Evolutionary conservation across 2,888 invertebrate genomes (phyloP), one percentile per base, ranked within the genome.

Genomic region (Dasypogon diadema): DNA sequence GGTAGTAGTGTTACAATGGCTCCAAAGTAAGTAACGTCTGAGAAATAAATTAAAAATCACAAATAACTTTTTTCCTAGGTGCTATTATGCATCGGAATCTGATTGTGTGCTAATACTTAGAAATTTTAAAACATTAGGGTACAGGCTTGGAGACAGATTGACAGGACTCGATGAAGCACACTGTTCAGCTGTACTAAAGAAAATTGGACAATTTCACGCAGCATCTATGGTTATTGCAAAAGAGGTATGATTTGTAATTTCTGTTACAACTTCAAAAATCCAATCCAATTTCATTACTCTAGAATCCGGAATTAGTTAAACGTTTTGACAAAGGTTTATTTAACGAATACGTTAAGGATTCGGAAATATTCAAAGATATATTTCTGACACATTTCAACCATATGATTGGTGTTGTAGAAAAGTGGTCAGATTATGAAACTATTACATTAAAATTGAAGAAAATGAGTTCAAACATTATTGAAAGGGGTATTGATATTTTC

Each of bases 141-240:
- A 87, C 79, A 85, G 87, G 77, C 86, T 90, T 85, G 87, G 87
- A 21, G 87, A 87, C 78, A 85, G 90, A 54, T 86, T 87, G 78
- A 81, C 81, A 74, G 89, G 90, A n/a, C 84, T 90, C 26, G 88
- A 90, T 81, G 84, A 88, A 80, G 83, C 85, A 12, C 90, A 90
- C 80, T 86, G 87, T 76, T 80, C 86, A 51, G 79, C 88, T 37
- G 87, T 89, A 6, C 80, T 90, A 1, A 83, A 84, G 75, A 88
- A 88, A 81, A 81, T 90, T 80, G 90, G 88, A 2, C 86, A 84
- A 79, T 88, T 89, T 79, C 90, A 90, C 81, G 90, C 89, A 10
- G 86, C 87, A 14, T 89, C 89, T 0, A 86, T 89, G 77, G 84
- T 88, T 37, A 80, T 89, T 76, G 85, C 84, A 60, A 86, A 88